Evolutionary conservation across 2,888 invertebrate genomes (phyloP).

Genomic region (Morpho deidamia): DNA sequence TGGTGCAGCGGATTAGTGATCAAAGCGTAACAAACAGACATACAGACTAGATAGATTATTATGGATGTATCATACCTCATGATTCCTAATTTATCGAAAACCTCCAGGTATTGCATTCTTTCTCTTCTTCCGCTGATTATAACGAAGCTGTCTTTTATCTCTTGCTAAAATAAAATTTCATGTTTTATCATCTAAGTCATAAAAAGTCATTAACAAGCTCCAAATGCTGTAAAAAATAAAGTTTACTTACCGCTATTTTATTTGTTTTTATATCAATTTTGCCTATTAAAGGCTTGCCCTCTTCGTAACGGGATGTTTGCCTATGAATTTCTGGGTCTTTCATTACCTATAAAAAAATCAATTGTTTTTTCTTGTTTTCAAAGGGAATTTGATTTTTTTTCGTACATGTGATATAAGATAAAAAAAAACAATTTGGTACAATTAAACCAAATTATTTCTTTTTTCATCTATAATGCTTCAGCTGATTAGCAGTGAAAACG

Average conservation of each 20-base stretch:
- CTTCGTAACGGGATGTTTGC: conserved; percentile 42
- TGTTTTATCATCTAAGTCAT: no score
- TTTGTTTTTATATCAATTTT: conserved; percentile 55
- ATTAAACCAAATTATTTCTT: no score
- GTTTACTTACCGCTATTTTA: conserved; percentile 53
- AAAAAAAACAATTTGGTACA: no score
- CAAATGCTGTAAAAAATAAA: conserved; percentile 2
- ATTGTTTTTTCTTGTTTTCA: no score
- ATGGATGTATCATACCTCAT: conserved; percentile 44
- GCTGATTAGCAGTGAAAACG: no score
- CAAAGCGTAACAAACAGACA: no score
- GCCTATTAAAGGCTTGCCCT: conserved; percentile 54
- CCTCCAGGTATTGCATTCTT: conserved; percentile 37
- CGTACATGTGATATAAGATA: no score
- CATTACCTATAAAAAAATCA: conserved; percentile 35
- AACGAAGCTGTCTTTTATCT: conserved; percentile 70
- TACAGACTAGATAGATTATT: conserved; percentile 9
- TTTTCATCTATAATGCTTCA: no score
- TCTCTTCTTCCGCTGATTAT: conserved; percentile 40
- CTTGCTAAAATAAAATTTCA: conserved; percentile 46
- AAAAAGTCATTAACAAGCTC: no score
- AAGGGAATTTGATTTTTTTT: no score
- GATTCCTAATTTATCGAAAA: conserved; percentile 55
- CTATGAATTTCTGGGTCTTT: conserved; percentile 37
- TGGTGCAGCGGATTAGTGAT: no score